Evolutionary conservation across 2,888 invertebrate species (phyloP).

Genomic region (Patella caerulea): DNA sequence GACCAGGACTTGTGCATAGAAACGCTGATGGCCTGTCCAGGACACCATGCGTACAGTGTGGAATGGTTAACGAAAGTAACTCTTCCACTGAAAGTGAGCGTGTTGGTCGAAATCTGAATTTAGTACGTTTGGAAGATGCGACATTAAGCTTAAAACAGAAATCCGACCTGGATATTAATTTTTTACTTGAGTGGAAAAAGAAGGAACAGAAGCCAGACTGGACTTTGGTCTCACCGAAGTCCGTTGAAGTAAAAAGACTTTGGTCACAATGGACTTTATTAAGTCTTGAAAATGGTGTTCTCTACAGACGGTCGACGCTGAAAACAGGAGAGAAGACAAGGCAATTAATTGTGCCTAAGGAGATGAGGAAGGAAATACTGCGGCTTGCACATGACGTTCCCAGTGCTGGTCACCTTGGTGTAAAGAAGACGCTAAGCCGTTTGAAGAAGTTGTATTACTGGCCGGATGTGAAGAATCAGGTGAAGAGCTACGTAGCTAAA

Average conservation of each 20-base stretch:
- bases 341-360: too few relatives aligned
- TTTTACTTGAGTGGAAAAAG: too few relatives aligned
- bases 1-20: too few relatives aligned
- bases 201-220: not conserved
- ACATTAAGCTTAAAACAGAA: not conserved
- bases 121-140: not conserved
- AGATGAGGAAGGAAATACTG: not conserved
- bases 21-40: too few relatives aligned
- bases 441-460: not conserved
- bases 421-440: not conserved
- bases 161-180: too few relatives aligned
- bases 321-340: too few relatives aligned
- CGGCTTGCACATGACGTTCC: not conserved
- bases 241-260: not conserved
- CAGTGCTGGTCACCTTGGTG: not conserved
- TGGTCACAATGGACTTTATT: not conserved
- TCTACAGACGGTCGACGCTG: too few relatives aligned
- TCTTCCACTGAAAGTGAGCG: not conserved
- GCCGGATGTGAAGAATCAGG: not conserved
- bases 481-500: not conserved
- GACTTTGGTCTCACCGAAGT: not conserved
- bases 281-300: too few relatives aligned
- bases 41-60: constrained; percentile 15
- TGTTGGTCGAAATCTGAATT: not conserved
- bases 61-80: not conserved